Conservation (phyloP, 2,888 invertebrate species). For the Tiphia femorata region DNA sequence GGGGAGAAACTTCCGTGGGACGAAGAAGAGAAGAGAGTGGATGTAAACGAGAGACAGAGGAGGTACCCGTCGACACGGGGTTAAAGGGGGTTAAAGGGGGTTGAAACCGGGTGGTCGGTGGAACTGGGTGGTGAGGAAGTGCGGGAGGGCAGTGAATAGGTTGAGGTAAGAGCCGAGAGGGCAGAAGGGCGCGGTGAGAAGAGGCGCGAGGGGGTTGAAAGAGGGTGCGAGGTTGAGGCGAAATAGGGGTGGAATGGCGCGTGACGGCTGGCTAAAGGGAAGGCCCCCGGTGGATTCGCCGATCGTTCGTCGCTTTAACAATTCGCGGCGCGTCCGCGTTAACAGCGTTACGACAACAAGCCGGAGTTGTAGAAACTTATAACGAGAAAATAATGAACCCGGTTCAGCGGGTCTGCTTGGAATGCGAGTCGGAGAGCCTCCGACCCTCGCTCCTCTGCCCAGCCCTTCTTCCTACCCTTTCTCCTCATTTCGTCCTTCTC, state of each 20-base stretch:
- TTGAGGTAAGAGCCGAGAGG: neutral
- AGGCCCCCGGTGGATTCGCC: conserved; percentile 32
- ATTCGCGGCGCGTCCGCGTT: conserved; percentile 66
- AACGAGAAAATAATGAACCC: conserved; percentile 68
- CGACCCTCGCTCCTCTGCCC: conserved; percentile 6
- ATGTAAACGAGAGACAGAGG: too few relatives aligned
- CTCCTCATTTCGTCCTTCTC: neutral
- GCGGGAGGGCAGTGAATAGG: neutral
- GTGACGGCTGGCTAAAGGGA: conserved; percentile 26
- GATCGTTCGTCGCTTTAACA: conserved; percentile 59
- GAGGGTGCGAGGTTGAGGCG: conserved; percentile 5
- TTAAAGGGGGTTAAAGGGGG: too few relatives aligned
- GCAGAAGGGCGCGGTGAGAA: neutral
- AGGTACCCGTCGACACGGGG: too few relatives aligned
- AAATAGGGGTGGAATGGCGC: neutral
- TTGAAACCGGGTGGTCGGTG: too few relatives aligned
- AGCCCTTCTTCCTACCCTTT: neutral
- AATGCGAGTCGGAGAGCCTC: conserved; percentile 59
- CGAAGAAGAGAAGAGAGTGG: too few relatives aligned
- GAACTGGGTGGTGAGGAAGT: neutral
- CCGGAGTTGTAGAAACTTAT: conserved; percentile 67
- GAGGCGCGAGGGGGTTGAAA: neutral
- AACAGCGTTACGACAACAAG: conserved; percentile 68
- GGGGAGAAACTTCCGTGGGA: too few relatives aligned
- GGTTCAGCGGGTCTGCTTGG: conserved; percentile 65